These are phyloP conservation scores for Australoheros facetus DNA, from an alignment of 2,797 vertebrate genomes.

Conservation along the genomic window DNA sequence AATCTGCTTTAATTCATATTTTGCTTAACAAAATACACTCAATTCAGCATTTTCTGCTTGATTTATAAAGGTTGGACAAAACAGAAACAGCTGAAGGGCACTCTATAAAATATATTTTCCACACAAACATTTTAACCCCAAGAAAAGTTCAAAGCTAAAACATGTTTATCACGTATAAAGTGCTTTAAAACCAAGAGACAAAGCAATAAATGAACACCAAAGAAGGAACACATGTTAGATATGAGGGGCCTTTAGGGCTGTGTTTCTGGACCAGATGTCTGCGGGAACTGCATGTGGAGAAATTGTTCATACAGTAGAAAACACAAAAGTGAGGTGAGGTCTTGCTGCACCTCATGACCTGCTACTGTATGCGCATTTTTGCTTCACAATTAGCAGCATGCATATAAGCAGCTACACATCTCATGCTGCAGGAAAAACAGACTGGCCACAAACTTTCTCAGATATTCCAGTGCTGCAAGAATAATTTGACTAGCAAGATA, in stretches of 20 bases:
- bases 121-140: background rate
- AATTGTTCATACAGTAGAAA: background rate
- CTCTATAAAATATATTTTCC: background rate
- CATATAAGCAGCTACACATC: slow-evolving; percentile 17
- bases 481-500: slow-evolving; percentile 42
- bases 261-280: background rate
- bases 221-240: background rate
- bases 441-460: slow-evolving; percentile 11
- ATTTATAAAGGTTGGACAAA: background rate
- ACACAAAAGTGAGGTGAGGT: background rate
- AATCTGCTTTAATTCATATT: background rate
- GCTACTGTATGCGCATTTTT: background rate
- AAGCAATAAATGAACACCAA: background rate
- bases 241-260: too few relatives aligned
- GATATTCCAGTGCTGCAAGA: slow-evolving; percentile 28
- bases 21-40: background rate
- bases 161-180: background rate
- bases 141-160: background rate
- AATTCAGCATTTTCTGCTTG: background rate
- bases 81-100: too few relatives aligned
- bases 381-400: slow-evolving; percentile 9
- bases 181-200: background rate
- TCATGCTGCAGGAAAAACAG: background rate
- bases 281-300: background rate
- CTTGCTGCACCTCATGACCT: slow-evolving; percentile 4